Evolutionary conservation across 92 coral and sea anemone genomes (phyloP), one percentile per base, ranked within the genome.

Genomic region (Epizoanthus stellaris): DNA sequence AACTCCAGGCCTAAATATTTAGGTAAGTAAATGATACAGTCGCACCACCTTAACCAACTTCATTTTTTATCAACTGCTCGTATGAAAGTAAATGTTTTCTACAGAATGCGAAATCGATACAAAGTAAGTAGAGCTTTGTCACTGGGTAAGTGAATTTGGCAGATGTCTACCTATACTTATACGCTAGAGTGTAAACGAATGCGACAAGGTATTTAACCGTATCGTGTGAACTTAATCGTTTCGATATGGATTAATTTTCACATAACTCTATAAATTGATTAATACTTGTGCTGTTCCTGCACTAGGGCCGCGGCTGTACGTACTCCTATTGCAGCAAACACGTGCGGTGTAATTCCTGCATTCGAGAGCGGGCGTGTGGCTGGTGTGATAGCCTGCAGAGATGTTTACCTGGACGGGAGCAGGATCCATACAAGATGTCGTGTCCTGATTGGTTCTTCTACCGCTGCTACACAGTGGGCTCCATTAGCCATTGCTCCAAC

Each of bases 381-480:
- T 92, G 95, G 95, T 92, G 95, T 53, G 95, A 92, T 75, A 86
- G 85, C 49, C 11, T 40, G 59, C 93, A 77, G 47, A 90, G 49
- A 20, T 92, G 95, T 70, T 17, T 87, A 42, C 90, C 93, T 57
- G 95, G 95, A 34, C 66, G 68, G 15, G 57, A 86, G n/a, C 1
- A 40, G 34, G 80, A 85, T 14, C 89, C 93, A n/a, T 81, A 86
- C 68, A 69, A 30, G 17, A 47, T 16, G 57, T 21, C 80, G 17
- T 92, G 95, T 25, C 91, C 93, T 42, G 93, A 90, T 38, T 92
- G 95, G 95, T 92, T 92, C 56, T 92, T 75, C 86, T 72, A 92
- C 68, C 85, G 70, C 88, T 92, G 95, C 49, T 90, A 90, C 56
- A 92, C 95, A 15, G 83, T 90, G 52, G 95, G 95, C 52, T 62